Evolutionary conservation across 2,888 invertebrate genomes (phyloP).

Genomic region (Nomada lathburiana): DNA sequence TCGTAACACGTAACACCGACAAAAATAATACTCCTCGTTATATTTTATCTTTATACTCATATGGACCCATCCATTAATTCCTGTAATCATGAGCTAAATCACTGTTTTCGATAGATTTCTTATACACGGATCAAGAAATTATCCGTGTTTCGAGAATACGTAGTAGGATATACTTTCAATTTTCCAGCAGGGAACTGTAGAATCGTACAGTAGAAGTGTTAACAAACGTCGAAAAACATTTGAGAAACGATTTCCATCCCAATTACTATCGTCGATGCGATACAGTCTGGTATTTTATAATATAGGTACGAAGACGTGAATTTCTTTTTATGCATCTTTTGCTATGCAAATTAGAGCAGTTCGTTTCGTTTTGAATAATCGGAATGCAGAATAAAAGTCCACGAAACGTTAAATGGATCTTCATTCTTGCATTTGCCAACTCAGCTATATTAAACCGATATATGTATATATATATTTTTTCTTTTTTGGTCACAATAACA

Average conservation of each 20-base stretch:
- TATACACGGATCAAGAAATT: slow-evolving; percentile 45
- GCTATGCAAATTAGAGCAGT: slow-evolving; percentile 28
- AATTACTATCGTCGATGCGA: slow-evolving; percentile 27
- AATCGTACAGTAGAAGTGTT: slow-evolving; percentile 22
- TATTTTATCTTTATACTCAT: slow-evolving; percentile 53
- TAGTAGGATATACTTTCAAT: slow-evolving; percentile 48
- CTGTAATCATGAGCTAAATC: slow-evolving; percentile 46
- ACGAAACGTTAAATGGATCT: slow-evolving; percentile 40
- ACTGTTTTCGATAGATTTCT: slow-evolving; percentile 50
- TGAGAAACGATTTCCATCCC: slow-evolving; percentile 41
- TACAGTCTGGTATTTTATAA: slow-evolving; percentile 4
- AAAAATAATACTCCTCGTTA: slow-evolving; percentile 75
- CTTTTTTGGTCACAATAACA: slow-evolving; percentile 41
- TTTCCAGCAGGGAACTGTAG: slow-evolving; percentile 48
- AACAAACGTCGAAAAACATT: slow-evolving; percentile 60
- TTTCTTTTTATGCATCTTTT: slow-evolving; percentile 33
- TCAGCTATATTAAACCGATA: slow-evolving; percentile 39
- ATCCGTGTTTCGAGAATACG: slow-evolving; percentile 30
- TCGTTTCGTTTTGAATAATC: slow-evolving; percentile 39
- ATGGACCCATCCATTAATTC: slow-evolving; percentile 70
- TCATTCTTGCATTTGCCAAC: slow-evolving; percentile 41
- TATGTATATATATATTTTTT: slow-evolving; percentile 39
- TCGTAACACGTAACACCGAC: slow-evolving; percentile 77
- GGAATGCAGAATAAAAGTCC: slow-evolving; percentile 43
- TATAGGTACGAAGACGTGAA: slow-evolving; percentile 26